Conservation (phyloP, 2,888 invertebrate species). For the Drepanosiphum platanoidis region DNA sequence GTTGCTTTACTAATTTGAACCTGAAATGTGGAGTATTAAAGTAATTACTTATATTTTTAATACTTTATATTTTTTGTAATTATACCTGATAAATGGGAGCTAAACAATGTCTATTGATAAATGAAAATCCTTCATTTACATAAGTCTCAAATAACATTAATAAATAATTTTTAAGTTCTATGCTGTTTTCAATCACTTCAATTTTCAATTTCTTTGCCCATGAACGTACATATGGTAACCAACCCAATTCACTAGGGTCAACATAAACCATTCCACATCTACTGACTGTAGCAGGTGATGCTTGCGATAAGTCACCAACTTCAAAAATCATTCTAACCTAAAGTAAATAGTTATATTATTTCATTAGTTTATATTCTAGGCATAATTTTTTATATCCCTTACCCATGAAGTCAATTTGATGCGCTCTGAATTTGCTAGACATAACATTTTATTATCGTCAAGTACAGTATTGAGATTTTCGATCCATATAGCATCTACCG, state of each 20-base stretch:
- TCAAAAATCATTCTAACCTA: slow-evolving; percentile 79
- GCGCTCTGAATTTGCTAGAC: slow-evolving; percentile 83
- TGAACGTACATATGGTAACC: slow-evolving; percentile 69
- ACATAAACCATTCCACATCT: slow-evolving; percentile 90
- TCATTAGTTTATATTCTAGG: not conserved
- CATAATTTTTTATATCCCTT: slow-evolving; percentile 68
- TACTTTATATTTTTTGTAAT: slow-evolving; percentile 5
- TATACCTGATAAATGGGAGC: slow-evolving; percentile 80
- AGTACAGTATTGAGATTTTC: slow-evolving; percentile 96
- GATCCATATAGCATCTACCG: slow-evolving; percentile 96
- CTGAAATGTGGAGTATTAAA: slow-evolving; percentile 67
- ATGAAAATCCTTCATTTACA: slow-evolving; percentile 75
- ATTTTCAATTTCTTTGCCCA: slow-evolving; percentile 43
- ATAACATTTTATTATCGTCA: slow-evolving; percentile 95
- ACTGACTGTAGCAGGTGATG: slow-evolving; percentile 85
- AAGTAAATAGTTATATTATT: not conserved
- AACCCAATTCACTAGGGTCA: slow-evolving; percentile 87
- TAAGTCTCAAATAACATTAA: slow-evolving; percentile 75
- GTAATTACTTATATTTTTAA: not conserved
- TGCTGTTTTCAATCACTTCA: slow-evolving; percentile 63
- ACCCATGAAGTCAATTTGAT: slow-evolving; percentile 93
- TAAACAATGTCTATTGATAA: slow-evolving; percentile 76
- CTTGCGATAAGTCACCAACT: slow-evolving; percentile 93
- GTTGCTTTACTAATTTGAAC: slow-evolving; percentile 85
- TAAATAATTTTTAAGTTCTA: slow-evolving; percentile 74